Evolutionary conservation across 2,113 vertebrate species (phyloP), one percentile per base, ranked within the genome.

Genomic region (Callaeas wilsoni): DNA sequence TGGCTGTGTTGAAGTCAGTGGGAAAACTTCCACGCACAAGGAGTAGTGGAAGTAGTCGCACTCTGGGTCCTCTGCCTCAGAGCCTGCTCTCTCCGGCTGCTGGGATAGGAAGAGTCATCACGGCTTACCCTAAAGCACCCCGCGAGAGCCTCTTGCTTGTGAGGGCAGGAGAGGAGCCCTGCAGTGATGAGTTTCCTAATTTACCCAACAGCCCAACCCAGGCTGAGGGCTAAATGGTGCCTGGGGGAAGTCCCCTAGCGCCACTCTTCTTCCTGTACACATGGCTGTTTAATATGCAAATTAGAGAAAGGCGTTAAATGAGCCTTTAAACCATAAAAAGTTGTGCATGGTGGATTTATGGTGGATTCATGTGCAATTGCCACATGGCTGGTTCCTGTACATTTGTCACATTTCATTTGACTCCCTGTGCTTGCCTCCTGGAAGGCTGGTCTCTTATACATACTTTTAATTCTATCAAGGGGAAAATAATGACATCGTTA

Each of bases 341-440:
- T 80, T 79, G 44, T 59, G 64, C 52, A 29, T 35, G 39, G 56
- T 88, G 83, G 6, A 4, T 93, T 94, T 93, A 65, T 5, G 4
- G 56, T 2, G 3, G 60, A 84, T 90, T 90, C 46, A 35, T 86
- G 70, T 75, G 60, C 86, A 63, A 22, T 80, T 87, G 25, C 39
- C 80, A 75, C 84, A 39, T 64, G 77, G 52, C 33, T 91, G 68
- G 27, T 63, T 95, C 35, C 75, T 79, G 46, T 47, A 60, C 25
- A 39, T 96, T 91, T 95, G 89, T 79, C 91, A 93, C 75, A 41
- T 90, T 96, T 94, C 70, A 65, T 90, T 92, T 93, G 71, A 71
- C 86, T 87, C 67, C 53, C 81, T 16, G 1, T 52, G 53, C 29
- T 10, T 82, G 37, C 27, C 57, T 91, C 81, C 56, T 91, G 53